Evolutionary conservation across 2,797 vertebrate genomes (phyloP).

Genomic region (Falco columbarius): DNA sequence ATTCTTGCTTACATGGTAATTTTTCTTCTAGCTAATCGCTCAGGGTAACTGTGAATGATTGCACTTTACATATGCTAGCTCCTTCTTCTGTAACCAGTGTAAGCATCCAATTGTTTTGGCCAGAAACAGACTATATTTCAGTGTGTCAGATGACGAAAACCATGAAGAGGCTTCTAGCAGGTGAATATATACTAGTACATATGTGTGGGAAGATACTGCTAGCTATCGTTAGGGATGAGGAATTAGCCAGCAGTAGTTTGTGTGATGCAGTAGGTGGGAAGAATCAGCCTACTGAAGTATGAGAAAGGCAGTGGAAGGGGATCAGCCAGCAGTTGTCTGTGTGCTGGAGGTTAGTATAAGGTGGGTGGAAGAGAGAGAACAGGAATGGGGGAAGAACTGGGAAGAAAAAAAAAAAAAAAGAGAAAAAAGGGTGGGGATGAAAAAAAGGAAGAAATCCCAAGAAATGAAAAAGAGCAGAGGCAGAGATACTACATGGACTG

Average conservation of each 20-base stretch:
- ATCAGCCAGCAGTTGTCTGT: background rate
- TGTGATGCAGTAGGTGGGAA: conserved; percentile 6
- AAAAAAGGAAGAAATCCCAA: background rate
- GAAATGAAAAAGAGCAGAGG: background rate
- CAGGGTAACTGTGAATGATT: background rate
- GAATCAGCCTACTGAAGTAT: background rate
- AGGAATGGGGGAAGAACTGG: background rate
- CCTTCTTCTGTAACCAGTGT: background rate
- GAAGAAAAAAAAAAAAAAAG: background rate
- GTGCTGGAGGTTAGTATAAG: conserved; percentile 3
- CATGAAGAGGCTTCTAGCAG: background rate
- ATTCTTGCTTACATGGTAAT: background rate
- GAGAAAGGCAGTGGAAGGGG: conserved; percentile 11
- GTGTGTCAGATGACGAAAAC: background rate
- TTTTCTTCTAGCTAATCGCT: background rate
- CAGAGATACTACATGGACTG: background rate
- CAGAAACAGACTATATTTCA: background rate
- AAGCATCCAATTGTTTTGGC: background rate
- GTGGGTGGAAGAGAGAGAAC: background rate
- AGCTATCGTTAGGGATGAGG: background rate
- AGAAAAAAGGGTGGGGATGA: background rate
- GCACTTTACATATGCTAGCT: background rate
- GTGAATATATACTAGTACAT: background rate
- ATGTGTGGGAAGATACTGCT: background rate
- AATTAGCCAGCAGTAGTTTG: conserved; percentile 20